These are phyloP conservation scores for Orientallactaga sibirica DNA, from an alignment of 2,797 vertebrate genomes.

Conservation along the genomic window DNA sequence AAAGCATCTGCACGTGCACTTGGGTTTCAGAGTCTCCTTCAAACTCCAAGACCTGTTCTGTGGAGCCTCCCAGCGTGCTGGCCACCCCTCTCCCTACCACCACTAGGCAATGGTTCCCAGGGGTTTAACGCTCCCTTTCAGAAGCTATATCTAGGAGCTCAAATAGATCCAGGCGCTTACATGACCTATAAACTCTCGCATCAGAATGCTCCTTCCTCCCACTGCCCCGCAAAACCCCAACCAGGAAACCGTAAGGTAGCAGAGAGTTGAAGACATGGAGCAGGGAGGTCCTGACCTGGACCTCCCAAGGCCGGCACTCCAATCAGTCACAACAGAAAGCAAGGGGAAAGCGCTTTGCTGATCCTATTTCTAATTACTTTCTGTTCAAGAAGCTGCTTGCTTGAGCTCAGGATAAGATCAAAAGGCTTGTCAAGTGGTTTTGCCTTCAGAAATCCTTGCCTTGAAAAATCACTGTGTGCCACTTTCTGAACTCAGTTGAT, in stretches of 20 bases:
- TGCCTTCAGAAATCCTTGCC: constrained; percentile 31
- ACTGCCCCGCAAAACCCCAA: not conserved
- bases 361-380: not conserved
- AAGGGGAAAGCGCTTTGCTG: not conserved
- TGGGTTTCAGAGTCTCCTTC: not conserved
- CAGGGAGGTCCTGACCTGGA: not conserved
- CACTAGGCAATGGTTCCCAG: not conserved
- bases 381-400: not conserved
- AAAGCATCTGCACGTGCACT: not conserved
- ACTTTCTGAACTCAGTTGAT: not conserved
- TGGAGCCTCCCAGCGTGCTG: not conserved
- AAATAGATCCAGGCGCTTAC: not conserved
- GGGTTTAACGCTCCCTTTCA: not conserved
- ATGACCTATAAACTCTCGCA: not conserved
- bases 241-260: not conserved
- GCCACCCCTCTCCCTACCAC: not conserved
- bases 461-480: constrained; percentile 27
- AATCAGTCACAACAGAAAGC: not conserved
- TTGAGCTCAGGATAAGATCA: not conserved
- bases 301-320: not conserved
- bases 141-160: not conserved
- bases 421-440: constrained; percentile 11
- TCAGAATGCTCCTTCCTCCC: not conserved
- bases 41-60: not conserved
- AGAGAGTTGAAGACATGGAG: no score